A percentile compares a stretch with the other conserved stretches of the same genome.
Evolutionary conservation across 2,888 invertebrate species (phyloP).

Genomic region (Melieria omissa): DNA sequence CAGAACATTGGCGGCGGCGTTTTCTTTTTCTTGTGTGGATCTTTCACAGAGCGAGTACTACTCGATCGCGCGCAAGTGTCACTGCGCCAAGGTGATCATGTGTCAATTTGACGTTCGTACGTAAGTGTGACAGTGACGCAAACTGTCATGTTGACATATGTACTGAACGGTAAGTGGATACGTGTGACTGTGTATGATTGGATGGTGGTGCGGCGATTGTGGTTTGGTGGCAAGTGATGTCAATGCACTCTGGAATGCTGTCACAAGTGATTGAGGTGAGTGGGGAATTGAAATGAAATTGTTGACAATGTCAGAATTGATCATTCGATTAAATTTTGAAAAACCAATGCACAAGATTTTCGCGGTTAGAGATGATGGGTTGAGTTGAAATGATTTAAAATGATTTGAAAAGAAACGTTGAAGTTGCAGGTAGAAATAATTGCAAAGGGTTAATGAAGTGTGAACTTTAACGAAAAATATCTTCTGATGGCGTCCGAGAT

Average conservation of each 20-base stretch:
- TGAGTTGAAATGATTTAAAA: too few species aligned
- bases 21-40: not conserved
- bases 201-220: constrained; percentile 4
- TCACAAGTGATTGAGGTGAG: not conserved
- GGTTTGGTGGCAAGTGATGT: constrained; percentile 1
- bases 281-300: not conserved
- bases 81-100: constrained; percentile 31
- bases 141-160: constrained; percentile 32
- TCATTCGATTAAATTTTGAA: too few species aligned
- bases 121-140: constrained; percentile 6
- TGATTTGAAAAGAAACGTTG: too few species aligned
- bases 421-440: too few species aligned
- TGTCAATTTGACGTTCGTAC: constrained; percentile 33
- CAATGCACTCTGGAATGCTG: not conserved
- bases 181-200: constrained; percentile 18
- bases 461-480: too few species aligned
- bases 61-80: constrained; percentile 26
- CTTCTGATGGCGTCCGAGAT: too few species aligned
- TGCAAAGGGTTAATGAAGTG: too few species aligned
- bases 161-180: not conserved
- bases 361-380: too few species aligned
- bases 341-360: too few species aligned
- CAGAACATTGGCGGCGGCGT: constrained; percentile 16
- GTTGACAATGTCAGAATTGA: too few species aligned
- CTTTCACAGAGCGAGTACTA: constrained; percentile 15